These are phyloP conservation scores for Clostera curtula DNA, from an alignment of 2,888 invertebrate species.

Conservation along the genomic window DNA sequence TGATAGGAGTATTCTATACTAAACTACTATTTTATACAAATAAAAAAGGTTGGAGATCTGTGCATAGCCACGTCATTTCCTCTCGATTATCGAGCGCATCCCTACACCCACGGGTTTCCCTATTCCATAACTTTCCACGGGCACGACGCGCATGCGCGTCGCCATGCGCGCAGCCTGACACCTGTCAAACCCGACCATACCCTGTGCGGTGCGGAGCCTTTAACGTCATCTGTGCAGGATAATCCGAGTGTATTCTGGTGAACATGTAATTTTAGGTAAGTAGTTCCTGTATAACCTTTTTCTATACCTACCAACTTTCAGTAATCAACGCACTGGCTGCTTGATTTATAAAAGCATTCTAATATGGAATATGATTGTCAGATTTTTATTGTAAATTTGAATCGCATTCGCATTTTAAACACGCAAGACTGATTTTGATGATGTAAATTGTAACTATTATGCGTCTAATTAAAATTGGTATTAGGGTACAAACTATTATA, in stretches of 20 bases:
- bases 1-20: no score
- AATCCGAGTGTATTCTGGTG: slow-evolving; percentile 30
- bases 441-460: no score
- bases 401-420: no score
- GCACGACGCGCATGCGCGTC: slow-evolving; percentile 38
- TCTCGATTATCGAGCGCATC: slow-evolving; percentile 29
- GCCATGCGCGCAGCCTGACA: slow-evolving; percentile 45
- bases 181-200: slow-evolving; percentile 52
- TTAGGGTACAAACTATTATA: no score
- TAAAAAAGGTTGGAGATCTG: slow-evolving; percentile 16
- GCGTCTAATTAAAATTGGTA: no score
- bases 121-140: slow-evolving; percentile 30
- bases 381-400: no score
- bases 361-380: no score
- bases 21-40: no score
- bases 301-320: no score
- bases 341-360: no score
- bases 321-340: no score
- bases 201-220: slow-evolving; percentile 26
- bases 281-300: neutral
- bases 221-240: slow-evolving; percentile 41
- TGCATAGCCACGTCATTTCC: slow-evolving; percentile 23
- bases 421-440: no score
- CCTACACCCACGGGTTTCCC: slow-evolving; percentile 22
- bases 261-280: slow-evolving; percentile 52